phyloP scores from a whole-genome alignment of 2,797 vertebrate genomes.

The Enteromius radiatus region DNA sequence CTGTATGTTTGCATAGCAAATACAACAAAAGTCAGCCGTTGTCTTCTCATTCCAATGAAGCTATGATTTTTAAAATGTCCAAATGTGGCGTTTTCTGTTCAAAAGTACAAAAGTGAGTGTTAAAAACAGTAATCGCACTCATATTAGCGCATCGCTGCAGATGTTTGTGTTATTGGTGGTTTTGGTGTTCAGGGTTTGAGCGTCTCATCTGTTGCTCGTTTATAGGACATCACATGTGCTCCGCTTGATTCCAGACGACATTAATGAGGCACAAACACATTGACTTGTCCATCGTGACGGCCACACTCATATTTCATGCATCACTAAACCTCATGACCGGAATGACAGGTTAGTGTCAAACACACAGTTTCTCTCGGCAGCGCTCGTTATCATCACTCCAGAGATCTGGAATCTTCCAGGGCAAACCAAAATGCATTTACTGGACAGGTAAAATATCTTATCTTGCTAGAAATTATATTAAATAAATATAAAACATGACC shows the following conservation, averaged over 20 bases:
- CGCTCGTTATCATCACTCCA: not conserved
- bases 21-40: not conserved
- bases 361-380: not conserved
- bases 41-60: too few species aligned
- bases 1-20: not conserved
- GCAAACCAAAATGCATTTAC: not conserved
- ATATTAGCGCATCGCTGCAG: not conserved
- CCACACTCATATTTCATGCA: conserved; percentile 65
- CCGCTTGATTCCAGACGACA: conserved; percentile 1
- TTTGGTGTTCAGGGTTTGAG: not conserved
- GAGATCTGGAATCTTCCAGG: not conserved
- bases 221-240: not conserved
- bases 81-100: too few species aligned
- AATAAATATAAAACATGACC: not conserved
- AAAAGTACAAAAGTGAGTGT: too few species aligned
- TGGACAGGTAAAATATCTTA: too few species aligned
- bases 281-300: conserved; percentile 38
- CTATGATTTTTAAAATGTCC: too few species aligned
- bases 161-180: not conserved
- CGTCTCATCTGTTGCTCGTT: not conserved
- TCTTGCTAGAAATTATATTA: too few species aligned
- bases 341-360: conserved; percentile 60
- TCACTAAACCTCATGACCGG: conserved; percentile 55
- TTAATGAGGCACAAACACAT: not conserved
- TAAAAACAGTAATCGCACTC: not conserved